Conservation (phyloP, 2,797 vertebrate genomes). For the Enteromius unitaeniatus region DNA sequence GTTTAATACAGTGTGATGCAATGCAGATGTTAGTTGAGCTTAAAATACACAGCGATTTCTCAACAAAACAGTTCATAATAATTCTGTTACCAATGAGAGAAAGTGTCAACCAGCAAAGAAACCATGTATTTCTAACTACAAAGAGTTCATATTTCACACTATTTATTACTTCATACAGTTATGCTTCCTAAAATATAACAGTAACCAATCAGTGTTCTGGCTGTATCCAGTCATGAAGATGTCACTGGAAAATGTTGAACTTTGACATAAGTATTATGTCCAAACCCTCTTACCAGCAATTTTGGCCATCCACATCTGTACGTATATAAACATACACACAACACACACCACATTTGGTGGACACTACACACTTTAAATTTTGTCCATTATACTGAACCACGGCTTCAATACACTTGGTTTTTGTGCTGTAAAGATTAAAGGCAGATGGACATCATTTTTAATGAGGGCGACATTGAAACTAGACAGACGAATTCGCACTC, state of each 20-base stretch:
- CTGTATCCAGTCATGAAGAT: slow-evolving; percentile 13
- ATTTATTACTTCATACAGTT: neutral
- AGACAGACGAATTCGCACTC: neutral
- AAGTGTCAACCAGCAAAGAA: neutral
- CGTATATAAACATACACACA: slow-evolving; percentile 29
- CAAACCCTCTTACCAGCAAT: slow-evolving; percentile 25
- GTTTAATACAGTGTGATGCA: slow-evolving; percentile 26
- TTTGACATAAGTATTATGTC: slow-evolving; percentile 5
- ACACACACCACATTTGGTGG: neutral
- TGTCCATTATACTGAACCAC: slow-evolving; percentile 7
- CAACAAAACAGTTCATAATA: slow-evolving; percentile 14
- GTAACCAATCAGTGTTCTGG: slow-evolving; percentile 14
- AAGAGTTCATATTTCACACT: slow-evolving; percentile 7
- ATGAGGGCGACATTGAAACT: slow-evolving; percentile 2
- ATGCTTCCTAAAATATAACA: slow-evolving; percentile 10
- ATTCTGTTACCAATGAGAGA: slow-evolving; percentile 11
- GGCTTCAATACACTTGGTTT: neutral
- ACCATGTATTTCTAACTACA: neutral
- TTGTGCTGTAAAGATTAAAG: slow-evolving; percentile 45
- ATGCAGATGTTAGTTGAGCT: slow-evolving; percentile 38
- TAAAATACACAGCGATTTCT: slow-evolving; percentile 38
- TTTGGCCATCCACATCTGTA: neutral
- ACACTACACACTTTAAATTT: slow-evolving; percentile 1
- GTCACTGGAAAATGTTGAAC: slow-evolving; percentile 1
- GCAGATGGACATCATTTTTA: slow-evolving; percentile 10